Evolutionary conservation across 2,797 vertebrate genomes (phyloP).

Genomic region (Tinamus major): DNA sequence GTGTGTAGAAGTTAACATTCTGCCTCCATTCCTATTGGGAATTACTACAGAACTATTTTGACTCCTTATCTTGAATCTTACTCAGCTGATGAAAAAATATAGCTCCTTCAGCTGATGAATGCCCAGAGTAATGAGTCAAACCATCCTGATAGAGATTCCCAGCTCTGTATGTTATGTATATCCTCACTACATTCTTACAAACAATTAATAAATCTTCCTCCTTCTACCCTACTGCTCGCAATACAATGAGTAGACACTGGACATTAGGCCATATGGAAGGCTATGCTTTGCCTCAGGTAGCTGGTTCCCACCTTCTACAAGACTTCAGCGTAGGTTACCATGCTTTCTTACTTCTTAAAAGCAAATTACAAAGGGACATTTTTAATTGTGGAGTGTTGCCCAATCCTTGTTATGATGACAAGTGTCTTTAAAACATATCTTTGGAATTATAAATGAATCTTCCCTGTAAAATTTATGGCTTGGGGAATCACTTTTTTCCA

Average conservation of each 20-base stretch:
- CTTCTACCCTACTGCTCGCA: neutral
- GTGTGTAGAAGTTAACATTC: slow-evolving; percentile 58
- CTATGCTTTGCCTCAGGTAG: neutral
- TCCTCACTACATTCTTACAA: slow-evolving; percentile 33
- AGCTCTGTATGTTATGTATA: slow-evolving; percentile 19
- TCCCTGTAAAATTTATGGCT: neutral
- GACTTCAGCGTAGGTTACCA: neutral
- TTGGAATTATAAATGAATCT: neutral
- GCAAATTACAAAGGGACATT: neutral
- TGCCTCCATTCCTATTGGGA: slow-evolving; percentile 59
- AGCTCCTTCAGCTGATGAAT: slow-evolving; percentile 77
- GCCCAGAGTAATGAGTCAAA: slow-evolving; percentile 77
- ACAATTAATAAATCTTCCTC: neutral
- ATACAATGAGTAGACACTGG: neutral
- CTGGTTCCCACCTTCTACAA: neutral
- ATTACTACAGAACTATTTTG: slow-evolving; percentile 74
- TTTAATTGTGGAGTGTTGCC: neutral
- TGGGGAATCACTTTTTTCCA: neutral
- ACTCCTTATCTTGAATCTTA: slow-evolving; percentile 80
- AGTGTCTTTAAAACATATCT: neutral
- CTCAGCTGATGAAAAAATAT: slow-evolving; percentile 74
- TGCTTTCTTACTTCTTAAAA: neutral
- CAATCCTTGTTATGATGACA: neutral
- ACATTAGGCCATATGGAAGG: neutral
- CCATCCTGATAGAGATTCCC: slow-evolving; percentile 67